Evolutionary conservation across 1,140 invertebrate genomes (phyloP).

Genomic region (Philopotamus ludificatus): DNA sequence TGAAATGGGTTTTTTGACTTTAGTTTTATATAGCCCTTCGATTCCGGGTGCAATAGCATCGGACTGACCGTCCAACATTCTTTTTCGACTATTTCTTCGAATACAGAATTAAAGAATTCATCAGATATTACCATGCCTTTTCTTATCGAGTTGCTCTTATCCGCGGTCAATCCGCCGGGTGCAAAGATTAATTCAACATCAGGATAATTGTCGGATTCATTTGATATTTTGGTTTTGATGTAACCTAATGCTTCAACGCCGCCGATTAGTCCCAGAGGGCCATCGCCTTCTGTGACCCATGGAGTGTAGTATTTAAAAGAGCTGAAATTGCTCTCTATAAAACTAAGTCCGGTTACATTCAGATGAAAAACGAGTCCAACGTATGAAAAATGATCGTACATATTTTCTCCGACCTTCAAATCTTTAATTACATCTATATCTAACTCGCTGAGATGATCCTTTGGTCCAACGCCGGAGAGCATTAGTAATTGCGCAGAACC

Average conservation of each 20-base stretch:
- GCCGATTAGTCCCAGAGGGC: conserved; percentile 54
- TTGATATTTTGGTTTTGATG: conserved; percentile 60
- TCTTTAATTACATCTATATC: conserved; percentile 63
- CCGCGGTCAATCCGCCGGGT: conserved; percentile 57
- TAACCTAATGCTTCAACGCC: conserved; percentile 59
- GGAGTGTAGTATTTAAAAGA: conserved; percentile 45
- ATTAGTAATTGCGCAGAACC: conserved; percentile 74
- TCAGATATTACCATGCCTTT: conserved; percentile 59
- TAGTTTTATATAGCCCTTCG: conserved; percentile 67
- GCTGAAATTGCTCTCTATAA: conserved; percentile 47
- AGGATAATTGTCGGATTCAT: conserved; percentile 57
- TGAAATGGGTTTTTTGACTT: conserved; percentile 70
- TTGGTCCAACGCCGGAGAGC: conserved; percentile 72
- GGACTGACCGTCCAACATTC: conserved; percentile 48
- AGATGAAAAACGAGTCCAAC: conserved; percentile 62
- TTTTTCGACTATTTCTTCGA: conserved; percentile 52
- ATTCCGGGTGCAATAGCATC: conserved; percentile 68
- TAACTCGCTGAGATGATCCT: conserved; percentile 58
- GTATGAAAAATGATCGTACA: conserved; percentile 71
- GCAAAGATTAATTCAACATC: conserved; percentile 66
- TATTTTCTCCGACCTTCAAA: conserved; percentile 64
- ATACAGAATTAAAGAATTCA: conserved; percentile 59
- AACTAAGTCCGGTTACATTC: conserved; percentile 51
- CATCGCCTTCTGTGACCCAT: conserved; percentile 52
- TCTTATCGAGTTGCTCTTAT: conserved; percentile 62